A percentile compares a stretch with the other conserved stretches of the same genome.
phyloP scores from a whole-genome alignment of 2,888 invertebrate species.

The Sturmia bella region DNA sequence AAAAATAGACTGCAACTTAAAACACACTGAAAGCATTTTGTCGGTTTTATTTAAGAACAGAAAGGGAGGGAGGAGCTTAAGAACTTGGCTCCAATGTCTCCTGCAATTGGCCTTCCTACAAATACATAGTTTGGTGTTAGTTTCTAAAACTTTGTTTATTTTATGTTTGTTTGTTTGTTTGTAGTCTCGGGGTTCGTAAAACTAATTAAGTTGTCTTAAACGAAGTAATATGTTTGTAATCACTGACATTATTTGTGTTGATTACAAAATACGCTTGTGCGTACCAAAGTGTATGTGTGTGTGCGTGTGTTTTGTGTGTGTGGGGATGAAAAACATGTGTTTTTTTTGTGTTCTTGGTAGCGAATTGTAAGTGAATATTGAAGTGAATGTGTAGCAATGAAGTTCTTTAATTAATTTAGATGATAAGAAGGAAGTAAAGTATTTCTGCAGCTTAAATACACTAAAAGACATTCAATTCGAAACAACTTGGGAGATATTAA shows the following conservation, averaged over 20 bases:
- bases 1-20: slow-evolving; percentile 21
- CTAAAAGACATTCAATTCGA: too few species aligned
- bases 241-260: slow-evolving; percentile 46
- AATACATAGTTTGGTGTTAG: neutral
- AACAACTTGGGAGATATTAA: too few species aligned
- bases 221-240: slow-evolving; percentile 60
- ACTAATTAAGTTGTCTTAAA: slow-evolving; percentile 66
- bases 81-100: too few species aligned
- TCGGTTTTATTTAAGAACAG: neutral
- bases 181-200: slow-evolving; percentile 29
- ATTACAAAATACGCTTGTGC: neutral
- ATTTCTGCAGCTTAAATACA: slow-evolving; percentile 15
- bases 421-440: neutral
- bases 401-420: slow-evolving; percentile 35
- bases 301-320: too few species aligned
- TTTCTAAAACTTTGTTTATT: neutral
- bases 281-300: slow-evolving; percentile 1
- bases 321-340: slow-evolving; percentile 6
- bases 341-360: slow-evolving; percentile 4
- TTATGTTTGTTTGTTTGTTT: neutral
- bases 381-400: neutral
- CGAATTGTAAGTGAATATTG: slow-evolving; percentile 28
- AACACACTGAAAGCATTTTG: neutral
- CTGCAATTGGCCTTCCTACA: neutral
- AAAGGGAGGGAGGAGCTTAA: too few species aligned